phyloP scores from a whole-genome alignment of 2,797 vertebrate species.

The Falco berigora region DNA sequence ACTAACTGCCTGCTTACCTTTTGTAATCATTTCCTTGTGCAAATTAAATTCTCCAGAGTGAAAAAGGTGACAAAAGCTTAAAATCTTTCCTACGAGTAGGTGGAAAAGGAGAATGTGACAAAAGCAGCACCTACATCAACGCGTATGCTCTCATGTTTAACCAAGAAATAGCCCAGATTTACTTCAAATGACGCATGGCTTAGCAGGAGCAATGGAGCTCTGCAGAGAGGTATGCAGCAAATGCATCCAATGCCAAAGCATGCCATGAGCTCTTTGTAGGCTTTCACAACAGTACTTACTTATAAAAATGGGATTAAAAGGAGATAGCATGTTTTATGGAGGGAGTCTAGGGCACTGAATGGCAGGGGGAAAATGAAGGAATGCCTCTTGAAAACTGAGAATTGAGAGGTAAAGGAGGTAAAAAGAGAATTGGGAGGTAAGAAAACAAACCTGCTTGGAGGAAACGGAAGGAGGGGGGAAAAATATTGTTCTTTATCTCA shows the following conservation, averaged over 20 bases:
- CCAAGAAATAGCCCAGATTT: not conserved
- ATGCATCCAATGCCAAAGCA: not conserved
- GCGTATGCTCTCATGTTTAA: not conserved
- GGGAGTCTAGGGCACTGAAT: not conserved
- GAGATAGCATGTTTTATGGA: not conserved
- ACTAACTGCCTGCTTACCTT: not conserved
- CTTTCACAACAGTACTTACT: not conserved
- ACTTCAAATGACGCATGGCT: not conserved
- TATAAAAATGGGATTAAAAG: not conserved
- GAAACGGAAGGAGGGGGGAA: not conserved
- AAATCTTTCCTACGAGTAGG: too few species aligned
- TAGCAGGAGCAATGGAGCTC: not conserved
- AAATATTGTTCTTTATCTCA: not conserved
- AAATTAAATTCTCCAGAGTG: not conserved
- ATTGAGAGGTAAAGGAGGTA: not conserved
- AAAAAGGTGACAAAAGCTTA: not conserved
- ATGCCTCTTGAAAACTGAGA: not conserved
- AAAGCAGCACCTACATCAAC: not conserved
- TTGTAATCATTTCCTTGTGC: fast-evolving
- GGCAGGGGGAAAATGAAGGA: not conserved
- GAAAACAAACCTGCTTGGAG: not conserved
- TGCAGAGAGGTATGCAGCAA: not conserved
- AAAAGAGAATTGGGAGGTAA: not conserved
- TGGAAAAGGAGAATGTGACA: not conserved
- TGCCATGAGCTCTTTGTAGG: fast-evolving